These are phyloP conservation scores for Lytechinus variegatus DNA, from an alignment of 35 echinoderm and acorn worm genomes.

Conservation along the genomic window DNA sequence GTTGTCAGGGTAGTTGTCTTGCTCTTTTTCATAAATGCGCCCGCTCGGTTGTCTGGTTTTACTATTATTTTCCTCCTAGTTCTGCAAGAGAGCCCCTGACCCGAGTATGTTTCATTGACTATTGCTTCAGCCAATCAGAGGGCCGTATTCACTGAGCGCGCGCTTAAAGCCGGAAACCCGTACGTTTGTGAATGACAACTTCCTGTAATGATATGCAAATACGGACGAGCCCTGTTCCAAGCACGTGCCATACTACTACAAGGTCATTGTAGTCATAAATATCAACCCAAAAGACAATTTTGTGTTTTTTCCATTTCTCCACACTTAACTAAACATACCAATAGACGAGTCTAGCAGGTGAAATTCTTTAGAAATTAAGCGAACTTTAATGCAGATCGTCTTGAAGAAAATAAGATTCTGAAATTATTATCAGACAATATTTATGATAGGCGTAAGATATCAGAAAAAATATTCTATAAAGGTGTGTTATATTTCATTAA, in stretches of 20 bases:
- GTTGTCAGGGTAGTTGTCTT: constrained; percentile 35
- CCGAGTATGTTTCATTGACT: constrained; percentile 21
- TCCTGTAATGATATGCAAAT: constrained; percentile 30
- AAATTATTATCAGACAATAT: not conserved
- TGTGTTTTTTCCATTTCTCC: not conserved
- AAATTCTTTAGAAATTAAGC: not conserved
- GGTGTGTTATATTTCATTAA: no score
- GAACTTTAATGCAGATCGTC: not conserved
- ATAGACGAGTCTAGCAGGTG: not conserved
- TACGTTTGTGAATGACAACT: constrained; percentile 13
- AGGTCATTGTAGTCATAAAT: constrained; percentile 13
- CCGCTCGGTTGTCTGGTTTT: constrained; percentile 25
- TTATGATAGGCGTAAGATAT: not conserved
- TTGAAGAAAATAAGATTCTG: no score
- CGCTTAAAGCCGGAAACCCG: constrained; percentile 38
- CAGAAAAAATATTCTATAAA: no score
- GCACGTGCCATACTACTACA: constrained; percentile 10
- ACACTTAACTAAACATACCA: constrained; percentile 5
- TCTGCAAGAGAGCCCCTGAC: constrained; percentile 36
- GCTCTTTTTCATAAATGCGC: constrained; percentile 15
- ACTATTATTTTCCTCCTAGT: not conserved
- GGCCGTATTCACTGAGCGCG: not conserved
- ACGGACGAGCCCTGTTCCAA: not conserved
- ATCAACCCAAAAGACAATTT: not conserved
- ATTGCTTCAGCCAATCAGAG: not conserved